These are phyloP conservation scores for Vulpes lagopus DNA, from an alignment of 2,113 vertebrate genomes.

Conservation along the genomic window DNA sequence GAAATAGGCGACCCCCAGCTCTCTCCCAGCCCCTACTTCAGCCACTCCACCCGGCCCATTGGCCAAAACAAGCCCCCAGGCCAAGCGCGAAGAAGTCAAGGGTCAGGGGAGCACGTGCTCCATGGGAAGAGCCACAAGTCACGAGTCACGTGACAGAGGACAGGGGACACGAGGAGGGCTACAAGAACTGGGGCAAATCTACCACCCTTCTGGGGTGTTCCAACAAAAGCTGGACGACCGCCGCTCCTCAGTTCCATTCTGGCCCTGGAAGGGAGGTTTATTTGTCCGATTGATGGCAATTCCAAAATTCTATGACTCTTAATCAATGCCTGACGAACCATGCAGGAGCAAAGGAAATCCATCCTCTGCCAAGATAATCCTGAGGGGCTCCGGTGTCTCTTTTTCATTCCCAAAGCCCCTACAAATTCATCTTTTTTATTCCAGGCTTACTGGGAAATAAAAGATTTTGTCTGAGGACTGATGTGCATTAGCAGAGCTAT, in stretches of 20 bases:
- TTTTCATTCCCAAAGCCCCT: background rate
- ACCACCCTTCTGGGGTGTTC: background rate
- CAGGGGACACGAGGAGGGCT: background rate
- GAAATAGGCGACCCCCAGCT: rapidly evolving
- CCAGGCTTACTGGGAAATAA: background rate
- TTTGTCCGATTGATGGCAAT: background rate
- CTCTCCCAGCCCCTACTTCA: background rate
- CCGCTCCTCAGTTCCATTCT: rapidly evolving
- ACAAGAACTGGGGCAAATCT: too few species aligned
- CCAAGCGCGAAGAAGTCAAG: background rate
- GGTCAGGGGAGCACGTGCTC: background rate
- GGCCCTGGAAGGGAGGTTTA: background rate
- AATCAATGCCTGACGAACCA: background rate
- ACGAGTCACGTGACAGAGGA: background rate
- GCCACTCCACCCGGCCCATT: too few species aligned
- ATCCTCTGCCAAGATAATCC: background rate
- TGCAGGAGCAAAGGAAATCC: background rate
- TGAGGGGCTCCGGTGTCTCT: rapidly evolving
- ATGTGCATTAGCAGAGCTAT: background rate
- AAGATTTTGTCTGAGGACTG: background rate
- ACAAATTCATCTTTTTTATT: background rate
- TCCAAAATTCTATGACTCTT: background rate
- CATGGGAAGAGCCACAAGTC: background rate
- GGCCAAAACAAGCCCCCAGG: background rate
- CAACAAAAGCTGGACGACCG: rapidly evolving